These are phyloP conservation scores for Folsomia candida DNA, from an alignment of 2,888 invertebrate species.

Conservation along the genomic window DNA sequence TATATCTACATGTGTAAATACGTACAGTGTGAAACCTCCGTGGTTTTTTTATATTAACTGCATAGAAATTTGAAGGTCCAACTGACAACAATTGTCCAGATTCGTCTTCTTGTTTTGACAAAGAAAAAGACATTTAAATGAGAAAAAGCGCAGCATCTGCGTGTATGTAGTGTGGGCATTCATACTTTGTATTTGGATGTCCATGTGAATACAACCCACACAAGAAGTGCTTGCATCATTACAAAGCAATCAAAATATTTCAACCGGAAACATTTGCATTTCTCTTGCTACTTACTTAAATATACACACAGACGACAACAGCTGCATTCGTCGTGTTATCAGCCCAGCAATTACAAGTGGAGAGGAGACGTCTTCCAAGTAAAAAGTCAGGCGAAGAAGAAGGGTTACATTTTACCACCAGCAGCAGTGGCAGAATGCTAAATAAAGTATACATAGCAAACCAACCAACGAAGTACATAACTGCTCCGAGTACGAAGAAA, in stretches of 20 bases:
- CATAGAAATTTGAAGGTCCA: too few relatives aligned
- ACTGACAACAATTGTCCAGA: constrained; percentile 6
- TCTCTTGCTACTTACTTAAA: background rate
- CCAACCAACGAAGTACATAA: background rate
- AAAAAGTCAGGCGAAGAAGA: constrained; percentile 12
- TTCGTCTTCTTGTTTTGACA: background rate
- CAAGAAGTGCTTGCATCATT: constrained; percentile 20
- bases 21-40: too few relatives aligned
- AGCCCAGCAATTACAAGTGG: background rate
- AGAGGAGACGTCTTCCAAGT: background rate
- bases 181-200: too few relatives aligned
- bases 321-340: background rate
- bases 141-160: constrained; percentile 9
- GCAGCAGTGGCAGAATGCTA: background rate
- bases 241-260: constrained; percentile 16
- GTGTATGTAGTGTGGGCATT: too few relatives aligned
- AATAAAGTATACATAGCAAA: background rate
- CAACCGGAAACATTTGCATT: constrained; percentile 21
- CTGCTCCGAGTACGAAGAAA: background rate
- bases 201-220: constrained; percentile 12
- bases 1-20: too few relatives aligned
- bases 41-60: too few relatives aligned
- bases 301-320: background rate
- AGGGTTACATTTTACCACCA: background rate
- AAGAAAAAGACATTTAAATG: background rate